Evolutionary conservation across 2,797 vertebrate species (phyloP).

Genomic region (Cyprinodon diabolis): DNA sequence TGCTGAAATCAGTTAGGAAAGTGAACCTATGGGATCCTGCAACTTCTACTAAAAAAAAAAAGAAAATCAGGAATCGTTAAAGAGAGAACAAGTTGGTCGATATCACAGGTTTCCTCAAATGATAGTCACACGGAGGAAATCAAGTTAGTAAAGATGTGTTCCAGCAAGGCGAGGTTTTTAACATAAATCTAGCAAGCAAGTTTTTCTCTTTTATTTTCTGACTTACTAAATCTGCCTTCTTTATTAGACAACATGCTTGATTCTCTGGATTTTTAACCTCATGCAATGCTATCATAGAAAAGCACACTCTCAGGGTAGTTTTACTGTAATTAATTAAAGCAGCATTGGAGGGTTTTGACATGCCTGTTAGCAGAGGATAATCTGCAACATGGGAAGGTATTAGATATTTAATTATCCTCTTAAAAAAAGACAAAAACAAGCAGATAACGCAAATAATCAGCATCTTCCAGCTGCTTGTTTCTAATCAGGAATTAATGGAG

Average conservation of each 20-base stretch:
- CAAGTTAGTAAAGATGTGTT: conserved; percentile 12
- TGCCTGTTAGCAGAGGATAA: background rate
- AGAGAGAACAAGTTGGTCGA: conserved; percentile 15
- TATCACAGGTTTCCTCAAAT: conserved; percentile 40
- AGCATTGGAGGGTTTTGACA: background rate
- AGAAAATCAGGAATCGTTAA: conserved; percentile 33
- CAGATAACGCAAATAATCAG: background rate
- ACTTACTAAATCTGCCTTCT: conserved; percentile 9
- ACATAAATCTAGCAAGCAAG: background rate
- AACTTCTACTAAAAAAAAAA: conserved; percentile 27
- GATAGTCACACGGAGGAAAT: conserved; percentile 22
- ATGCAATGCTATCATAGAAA: background rate
- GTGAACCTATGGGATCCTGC: conserved; percentile 18
- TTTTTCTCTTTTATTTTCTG: conserved; percentile 17
- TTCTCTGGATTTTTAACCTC: background rate
- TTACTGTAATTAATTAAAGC: conserved; percentile 10
- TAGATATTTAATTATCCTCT: conserved; percentile 14
- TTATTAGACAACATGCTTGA: background rate
- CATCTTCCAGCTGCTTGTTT: background rate
- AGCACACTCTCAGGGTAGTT: background rate
- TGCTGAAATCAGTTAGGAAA: conserved; percentile 30
- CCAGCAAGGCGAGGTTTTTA: conserved; percentile 35
- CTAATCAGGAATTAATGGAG: background rate
- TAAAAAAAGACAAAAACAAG: conserved; percentile 3
- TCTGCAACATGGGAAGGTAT: conserved; percentile 4